Percentiles rank a stretch among this genome's conserved stretches.
These are phyloP conservation scores for Rhaphigaster nebulosa DNA, from an alignment of 2,888 invertebrate genomes.

Conservation along the genomic window DNA sequence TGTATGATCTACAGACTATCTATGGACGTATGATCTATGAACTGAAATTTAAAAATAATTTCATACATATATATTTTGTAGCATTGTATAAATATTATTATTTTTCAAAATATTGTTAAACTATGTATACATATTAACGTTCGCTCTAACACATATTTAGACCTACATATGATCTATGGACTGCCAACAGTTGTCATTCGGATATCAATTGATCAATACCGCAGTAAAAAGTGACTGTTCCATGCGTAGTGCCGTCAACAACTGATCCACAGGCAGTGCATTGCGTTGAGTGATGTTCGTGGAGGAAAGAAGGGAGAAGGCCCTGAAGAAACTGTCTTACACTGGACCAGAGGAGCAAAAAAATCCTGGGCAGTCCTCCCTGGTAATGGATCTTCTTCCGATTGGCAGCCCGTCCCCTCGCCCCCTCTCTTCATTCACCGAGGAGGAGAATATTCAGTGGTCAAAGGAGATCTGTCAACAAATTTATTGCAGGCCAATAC, in stretches of 20 bases:
- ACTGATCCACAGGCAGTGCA: constrained; percentile 4
- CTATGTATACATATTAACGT: too few relatives aligned
- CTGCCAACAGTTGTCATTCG: not conserved
- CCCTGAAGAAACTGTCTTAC: constrained; percentile 10
- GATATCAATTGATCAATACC: not conserved
- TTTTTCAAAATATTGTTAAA: too few relatives aligned
- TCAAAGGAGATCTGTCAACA: not conserved
- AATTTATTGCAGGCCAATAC: not conserved
- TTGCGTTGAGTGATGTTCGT: constrained; percentile 4
- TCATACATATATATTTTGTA: too few relatives aligned
- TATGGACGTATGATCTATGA: too few relatives aligned
- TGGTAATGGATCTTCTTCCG: constrained; percentile 34
- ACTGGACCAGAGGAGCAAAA: constrained; percentile 32
- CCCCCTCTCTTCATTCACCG: not conserved
- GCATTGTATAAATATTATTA: too few relatives aligned
- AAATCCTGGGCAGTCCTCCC: constrained; percentile 8
- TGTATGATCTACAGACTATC: too few relatives aligned
- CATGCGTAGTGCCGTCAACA: not conserved
- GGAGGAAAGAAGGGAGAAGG: not conserved
- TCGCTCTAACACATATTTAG: too few relatives aligned
- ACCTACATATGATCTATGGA: too few relatives aligned
- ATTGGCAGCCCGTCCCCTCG: constrained; percentile 18
- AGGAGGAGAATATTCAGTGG: not conserved
- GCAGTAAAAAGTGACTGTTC: constrained; percentile 4
- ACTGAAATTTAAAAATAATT: too few relatives aligned